Base-by-base conservation (phyloP, 2,888 invertebrate genomes). In the Drosophila putrida region DNA sequence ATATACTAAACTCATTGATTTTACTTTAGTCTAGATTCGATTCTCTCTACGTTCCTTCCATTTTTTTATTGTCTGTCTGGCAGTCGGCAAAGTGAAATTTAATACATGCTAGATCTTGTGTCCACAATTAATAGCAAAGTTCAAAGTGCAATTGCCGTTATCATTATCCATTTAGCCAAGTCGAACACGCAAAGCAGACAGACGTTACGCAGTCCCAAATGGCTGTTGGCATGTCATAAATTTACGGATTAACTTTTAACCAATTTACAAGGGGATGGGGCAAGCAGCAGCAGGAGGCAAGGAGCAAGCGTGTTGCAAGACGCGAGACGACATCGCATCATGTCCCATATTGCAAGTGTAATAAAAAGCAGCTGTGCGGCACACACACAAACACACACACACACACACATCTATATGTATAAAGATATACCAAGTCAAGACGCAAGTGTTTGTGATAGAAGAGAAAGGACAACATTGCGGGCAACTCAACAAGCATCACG, bases 201-300 rank as follows among this genome's bases (percentile, higher is more conserved):
- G 65, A 76, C 60, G 64, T 62, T 61, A 70, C 84, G 66, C 49
- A 78, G 69, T 67, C 71, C 55, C 84, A 75, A 80, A 88, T 85
- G 86, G 74, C 77, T 84, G 85, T 85, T 88, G 83, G 83, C 83
- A 82, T 84, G 71, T 83, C 88, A 85, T 85, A 85, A 85, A 85
- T 85, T 88, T 73, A 73, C 82, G 86, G 88, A 88, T 85, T 85
- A 85, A 85, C 84, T 85, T 85, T 85, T 86, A 88, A 85, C 84
- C 84, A 88, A 88, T 85, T 88, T 85, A 88, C 88, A 84, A 78
- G 77, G 77, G 63, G 65, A 71, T 57, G 71, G 63, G 67, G 57
- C 71, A 78, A 68, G 49, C 51, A 53, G 63, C 58, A 58, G 65
- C 51, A 54, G 64, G 38, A 8, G 28, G 54, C 64, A 55, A 5